Base-by-base conservation (phyloP, 1,140 invertebrate species). In the Drosophila orosa region DNA sequence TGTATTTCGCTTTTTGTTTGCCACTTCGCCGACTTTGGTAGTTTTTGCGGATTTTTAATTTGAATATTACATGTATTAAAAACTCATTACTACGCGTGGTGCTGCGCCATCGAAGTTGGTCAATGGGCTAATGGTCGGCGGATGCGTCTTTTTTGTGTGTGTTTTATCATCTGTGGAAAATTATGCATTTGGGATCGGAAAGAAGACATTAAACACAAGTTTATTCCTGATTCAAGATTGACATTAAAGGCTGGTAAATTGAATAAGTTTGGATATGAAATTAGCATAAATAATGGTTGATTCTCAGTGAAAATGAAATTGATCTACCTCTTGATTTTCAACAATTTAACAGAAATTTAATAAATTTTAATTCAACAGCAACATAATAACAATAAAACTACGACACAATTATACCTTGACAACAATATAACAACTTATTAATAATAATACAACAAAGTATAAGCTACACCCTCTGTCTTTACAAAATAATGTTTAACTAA, bases 21-120 rank as follows among this genome's bases (percentile, higher is more conserved):
- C 40, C 52, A 55, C 45, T 39, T 52, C 31, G 50, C 31, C 31
- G 56, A 59, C 72, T 60, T 66, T 60, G 56, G 69, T 22, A 25
- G 24, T 79, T 72, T 84, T 84, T 69, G 69, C 40, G 57, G 56
- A 56, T 66, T 87, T 86, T 83, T 87, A 86, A 86, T 86, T 86
- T 86, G 75, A 86, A 86, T 86, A 86, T 86, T 86, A 86, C 79
- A 86, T 77, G 83, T 87, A 86, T 87, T 86, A 86, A 86, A 86
- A 87, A 87, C 75, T 86, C 83, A 86, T 86, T 86, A 86, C 55
- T 82, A 74, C 72, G 66, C 74, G 63, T 57, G 48, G 71, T 57
- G 25, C 81, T 65, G n/a, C 77, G 65, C 63, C 72, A 62, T 63
- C 77, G 31, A 86, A 83, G 71, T 86, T 87, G 83, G 83, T 86